Evolutionary conservation across 2,113 vertebrate genomes (phyloP).

Genomic region (Chionodraco myersi): DNA sequence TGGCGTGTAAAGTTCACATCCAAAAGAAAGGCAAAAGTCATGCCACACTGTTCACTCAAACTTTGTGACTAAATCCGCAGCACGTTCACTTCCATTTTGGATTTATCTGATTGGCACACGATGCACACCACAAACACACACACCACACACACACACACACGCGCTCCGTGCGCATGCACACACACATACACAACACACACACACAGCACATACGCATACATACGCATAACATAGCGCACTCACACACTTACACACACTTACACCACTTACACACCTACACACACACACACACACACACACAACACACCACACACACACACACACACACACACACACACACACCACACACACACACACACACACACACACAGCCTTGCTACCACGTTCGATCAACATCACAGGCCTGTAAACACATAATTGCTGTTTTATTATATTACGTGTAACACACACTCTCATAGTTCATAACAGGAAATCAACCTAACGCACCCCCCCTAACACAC

Average conservation of each 20-base stretch:
- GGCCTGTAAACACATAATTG: no score
- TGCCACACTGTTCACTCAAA: slow-evolving; percentile 38
- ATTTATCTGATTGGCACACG: slow-evolving; percentile 37
- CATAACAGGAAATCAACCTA: slow-evolving; percentile 59
- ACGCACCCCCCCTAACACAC: background rate
- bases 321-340: no score
- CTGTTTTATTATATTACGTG: slow-evolving; percentile 54
- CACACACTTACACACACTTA: background rate
- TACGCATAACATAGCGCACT: slow-evolving; percentile 3
- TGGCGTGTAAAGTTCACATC: slow-evolving; percentile 44
- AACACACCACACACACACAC: no score
- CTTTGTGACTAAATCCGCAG: slow-evolving; percentile 58
- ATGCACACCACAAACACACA: slow-evolving; percentile 1
- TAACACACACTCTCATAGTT: slow-evolving; percentile 43
- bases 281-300: no score
- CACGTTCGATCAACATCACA: no score
- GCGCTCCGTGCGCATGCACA: slow-evolving; percentile 10
- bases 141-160: background rate
- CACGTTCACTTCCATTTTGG: slow-evolving; percentile 24
- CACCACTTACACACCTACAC: background rate
- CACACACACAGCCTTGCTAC: no score
- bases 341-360: no score
- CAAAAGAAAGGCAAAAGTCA: slow-evolving; percentile 15
- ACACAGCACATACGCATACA: background rate
- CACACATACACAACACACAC: background rate